Conservation (phyloP, 2,888 invertebrate genomes). For the Trachelus stipa region DNA sequence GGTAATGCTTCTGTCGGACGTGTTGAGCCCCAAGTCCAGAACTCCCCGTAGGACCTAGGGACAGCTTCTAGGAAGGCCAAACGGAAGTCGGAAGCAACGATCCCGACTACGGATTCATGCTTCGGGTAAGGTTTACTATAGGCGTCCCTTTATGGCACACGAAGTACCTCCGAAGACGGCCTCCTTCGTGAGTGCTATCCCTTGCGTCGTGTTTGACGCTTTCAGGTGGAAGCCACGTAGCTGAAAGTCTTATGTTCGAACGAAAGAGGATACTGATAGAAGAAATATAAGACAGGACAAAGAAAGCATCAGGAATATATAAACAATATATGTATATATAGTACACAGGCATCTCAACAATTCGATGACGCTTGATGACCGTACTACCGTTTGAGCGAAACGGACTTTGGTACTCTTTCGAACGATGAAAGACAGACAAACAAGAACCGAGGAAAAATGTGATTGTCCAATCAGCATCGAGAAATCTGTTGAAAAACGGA, state of each 20-base stretch:
- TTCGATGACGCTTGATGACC: neutral
- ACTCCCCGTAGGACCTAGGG: neutral
- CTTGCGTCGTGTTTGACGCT: neutral
- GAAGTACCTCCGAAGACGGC: constrained; percentile 37
- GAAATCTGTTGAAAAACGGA: neutral
- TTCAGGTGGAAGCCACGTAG: neutral
- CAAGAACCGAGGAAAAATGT: too few species aligned
- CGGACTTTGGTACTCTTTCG: neutral
- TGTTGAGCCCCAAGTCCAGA: neutral
- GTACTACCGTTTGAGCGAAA: neutral
- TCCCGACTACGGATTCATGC: neutral
- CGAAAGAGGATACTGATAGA: neutral
- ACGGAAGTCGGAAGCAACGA: neutral
- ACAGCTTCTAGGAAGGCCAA: neutral
- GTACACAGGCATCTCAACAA: neutral
- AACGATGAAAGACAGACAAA: too few species aligned
- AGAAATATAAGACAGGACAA: neutral
- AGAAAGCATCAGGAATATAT: neutral
- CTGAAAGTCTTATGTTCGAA: neutral
- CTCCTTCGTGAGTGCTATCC: constrained; percentile 15
- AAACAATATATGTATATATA: too few species aligned
- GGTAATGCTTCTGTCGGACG: neutral
- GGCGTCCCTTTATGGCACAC: constrained; percentile 29
- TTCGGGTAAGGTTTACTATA: constrained; percentile 3
- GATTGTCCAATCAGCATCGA: neutral